Base-by-base conservation (phyloP, 2,113 vertebrate genomes). In the Catharus bicknelli region DNA sequence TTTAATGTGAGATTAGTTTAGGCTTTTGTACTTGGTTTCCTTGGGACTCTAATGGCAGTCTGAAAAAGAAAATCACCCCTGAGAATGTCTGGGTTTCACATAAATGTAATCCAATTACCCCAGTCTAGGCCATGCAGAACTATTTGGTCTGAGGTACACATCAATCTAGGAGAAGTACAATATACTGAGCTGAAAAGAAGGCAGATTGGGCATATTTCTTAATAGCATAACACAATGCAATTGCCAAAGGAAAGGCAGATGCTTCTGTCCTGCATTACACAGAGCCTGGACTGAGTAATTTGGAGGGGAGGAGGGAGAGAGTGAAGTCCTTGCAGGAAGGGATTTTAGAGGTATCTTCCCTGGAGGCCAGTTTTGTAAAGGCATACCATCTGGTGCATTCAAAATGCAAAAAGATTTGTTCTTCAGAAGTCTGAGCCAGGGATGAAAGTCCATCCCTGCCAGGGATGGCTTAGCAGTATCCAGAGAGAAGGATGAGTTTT, bases 341-440 rank as follows among this genome's bases (percentile, higher is more conserved):
- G 92, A 92, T 91, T 94, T 95, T 83, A 92, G 95, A 96, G 90
- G 94, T 95, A 95, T 89, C 84, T 93, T 96, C 95, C 95, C 83
- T 77, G 64, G 96, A 94, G 96, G 94, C 69, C 74, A 42, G 76
- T 93, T 93, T 95, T 93, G 73, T 96, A 95, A 96, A 94, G 90
- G 94, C 90, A 82, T 78, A 67, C 96, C 96, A 97, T 97, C 95
- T 97, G 96, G 78, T 95, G 83, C 94, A 97, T 96, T 97, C 94
- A 96, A 94, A 95, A 93, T 87, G 94, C 93, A 94, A 92, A 97
- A 96, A 95, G 91, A 94, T 95, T 93, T 95, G 91, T 91, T 96
- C 95, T 95, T 96, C 95, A 91, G 95, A 96, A 96, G 96, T 96
- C 90, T 96, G 78, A 95, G 91, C 94, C 95, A 97, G 95, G 96